Conservation (phyloP, 2,888 invertebrate species). For the Drosophila tanythrix region DNA sequence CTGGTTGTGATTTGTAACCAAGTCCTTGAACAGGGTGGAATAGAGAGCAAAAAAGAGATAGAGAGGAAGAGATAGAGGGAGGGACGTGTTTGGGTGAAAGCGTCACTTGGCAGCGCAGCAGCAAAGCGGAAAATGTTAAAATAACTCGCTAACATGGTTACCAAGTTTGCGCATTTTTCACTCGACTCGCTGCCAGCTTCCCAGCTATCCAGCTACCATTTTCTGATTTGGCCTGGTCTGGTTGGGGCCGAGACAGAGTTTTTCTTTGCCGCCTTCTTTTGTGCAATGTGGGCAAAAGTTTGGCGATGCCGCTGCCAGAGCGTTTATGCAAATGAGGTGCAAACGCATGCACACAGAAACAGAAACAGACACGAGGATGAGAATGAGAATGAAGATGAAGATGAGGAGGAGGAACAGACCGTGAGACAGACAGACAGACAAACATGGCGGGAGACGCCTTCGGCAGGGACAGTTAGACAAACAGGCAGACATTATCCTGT, state of each 20-base stretch:
- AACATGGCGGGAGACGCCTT: conserved; percentile 57
- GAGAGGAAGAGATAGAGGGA: conserved; percentile 3
- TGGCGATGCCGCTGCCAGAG: conserved; percentile 73
- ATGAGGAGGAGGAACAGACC: conserved; percentile 6
- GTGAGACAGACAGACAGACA: conserved; percentile 37
- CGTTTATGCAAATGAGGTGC: conserved; percentile 79
- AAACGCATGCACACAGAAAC: conserved; percentile 70
- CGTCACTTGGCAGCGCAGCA: conserved; percentile 46
- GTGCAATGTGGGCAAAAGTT: conserved; percentile 81
- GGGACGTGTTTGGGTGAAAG: conserved; percentile 34
- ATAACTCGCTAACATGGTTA: conserved; percentile 81
- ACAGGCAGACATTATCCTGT: conserved; percentile 77
- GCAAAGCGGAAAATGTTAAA: conserved; percentile 78
- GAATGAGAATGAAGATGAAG: background rate
- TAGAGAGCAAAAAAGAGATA: background rate
- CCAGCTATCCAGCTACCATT: conserved; percentile 8
- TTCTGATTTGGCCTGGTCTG: conserved; percentile 8
- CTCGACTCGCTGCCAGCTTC: conserved; percentile 65
- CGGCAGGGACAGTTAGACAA: conserved; percentile 61
- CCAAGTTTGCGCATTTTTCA: conserved; percentile 81
- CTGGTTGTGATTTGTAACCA: conserved; percentile 75
- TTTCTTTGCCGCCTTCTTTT: conserved; percentile 63
- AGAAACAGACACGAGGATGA: conserved; percentile 24
- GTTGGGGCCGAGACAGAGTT: conserved; percentile 27
- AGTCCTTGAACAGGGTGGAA: conserved; percentile 60